These are phyloP conservation scores for Cathartes aura DNA, from an alignment of 2,113 vertebrate species.

Conservation along the genomic window DNA sequence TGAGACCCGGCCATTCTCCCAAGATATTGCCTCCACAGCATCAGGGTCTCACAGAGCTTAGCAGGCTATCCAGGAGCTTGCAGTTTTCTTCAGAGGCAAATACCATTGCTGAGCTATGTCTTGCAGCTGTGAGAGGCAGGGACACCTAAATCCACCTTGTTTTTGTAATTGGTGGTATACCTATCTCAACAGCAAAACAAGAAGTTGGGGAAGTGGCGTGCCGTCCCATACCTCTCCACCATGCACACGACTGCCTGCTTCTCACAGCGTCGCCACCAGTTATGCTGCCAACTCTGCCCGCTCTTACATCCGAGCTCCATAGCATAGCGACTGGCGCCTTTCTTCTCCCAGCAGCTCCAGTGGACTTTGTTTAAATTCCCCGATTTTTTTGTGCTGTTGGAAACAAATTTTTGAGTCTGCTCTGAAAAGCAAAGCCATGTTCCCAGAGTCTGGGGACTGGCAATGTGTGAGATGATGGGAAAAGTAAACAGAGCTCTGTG, in stretches of 20 bases:
- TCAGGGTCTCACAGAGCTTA: neutral
- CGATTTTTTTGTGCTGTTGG: neutral
- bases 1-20: accelerated
- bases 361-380: neutral
- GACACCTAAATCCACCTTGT: neutral
- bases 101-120: neutral
- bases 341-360: neutral
- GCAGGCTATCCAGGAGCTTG: neutral
- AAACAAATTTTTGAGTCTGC: neutral
- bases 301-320: neutral
- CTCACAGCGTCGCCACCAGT: neutral
- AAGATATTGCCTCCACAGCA: neutral
- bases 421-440: neutral
- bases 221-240: neutral
- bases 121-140: neutral
- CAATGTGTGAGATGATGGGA: neutral
- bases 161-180: neutral
- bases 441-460: neutral
- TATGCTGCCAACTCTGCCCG: neutral
- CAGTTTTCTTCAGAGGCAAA: neutral
- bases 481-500: neutral
- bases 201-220: accelerated
- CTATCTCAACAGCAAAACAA: neutral
- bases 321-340: neutral
- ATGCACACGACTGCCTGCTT: neutral